phyloP scores from a whole-genome alignment of 1,140 invertebrate species.

The Sinella curviseta region DNA sequence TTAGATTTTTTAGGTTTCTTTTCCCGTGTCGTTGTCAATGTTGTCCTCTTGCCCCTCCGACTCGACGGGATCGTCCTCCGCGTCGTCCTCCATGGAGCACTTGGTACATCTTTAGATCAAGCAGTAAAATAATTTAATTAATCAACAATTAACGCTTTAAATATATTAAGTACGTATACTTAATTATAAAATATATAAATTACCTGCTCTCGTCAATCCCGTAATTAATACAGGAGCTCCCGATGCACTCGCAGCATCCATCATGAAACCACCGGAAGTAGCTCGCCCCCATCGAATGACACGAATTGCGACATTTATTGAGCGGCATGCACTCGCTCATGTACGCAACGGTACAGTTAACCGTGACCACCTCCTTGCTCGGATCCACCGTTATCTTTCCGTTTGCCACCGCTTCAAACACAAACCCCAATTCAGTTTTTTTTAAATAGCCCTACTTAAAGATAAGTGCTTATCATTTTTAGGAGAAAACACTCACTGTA shows the following conservation, averaged over 20 bases:
- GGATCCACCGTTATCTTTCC: slow-evolving; percentile 45
- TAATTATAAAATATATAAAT: neutral
- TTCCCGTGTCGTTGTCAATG: slow-evolving; percentile 11
- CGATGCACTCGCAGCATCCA: slow-evolving; percentile 92
- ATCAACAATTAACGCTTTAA: too few relatives aligned
- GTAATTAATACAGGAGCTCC: slow-evolving; percentile 85
- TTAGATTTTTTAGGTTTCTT: neutral
- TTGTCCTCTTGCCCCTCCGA: slow-evolving; percentile 29
- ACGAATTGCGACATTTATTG: slow-evolving; percentile 79
- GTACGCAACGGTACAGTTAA: slow-evolving; percentile 91
- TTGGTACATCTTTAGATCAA: slow-evolving; percentile 44
- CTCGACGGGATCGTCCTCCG: slow-evolving; percentile 42
- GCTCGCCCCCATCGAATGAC: slow-evolving; percentile 72
- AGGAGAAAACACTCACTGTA: slow-evolving; percentile 46
- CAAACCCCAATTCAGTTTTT: neutral
- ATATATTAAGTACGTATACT: too few relatives aligned
- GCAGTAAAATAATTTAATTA: too few relatives aligned
- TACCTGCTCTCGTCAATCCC: slow-evolving; percentile 83
- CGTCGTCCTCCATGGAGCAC: slow-evolving; percentile 48
- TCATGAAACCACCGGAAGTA: slow-evolving; percentile 90
- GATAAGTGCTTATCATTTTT: too few relatives aligned
- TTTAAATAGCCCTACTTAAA: too few relatives aligned
- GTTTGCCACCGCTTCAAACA: slow-evolving; percentile 41
- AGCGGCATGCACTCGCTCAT: slow-evolving; percentile 86
- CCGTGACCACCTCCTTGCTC: slow-evolving; percentile 65